These are phyloP conservation scores for Xenopus tropicalis DNA, from an alignment of 2,113 vertebrate species.

Conservation along the genomic window DNA sequence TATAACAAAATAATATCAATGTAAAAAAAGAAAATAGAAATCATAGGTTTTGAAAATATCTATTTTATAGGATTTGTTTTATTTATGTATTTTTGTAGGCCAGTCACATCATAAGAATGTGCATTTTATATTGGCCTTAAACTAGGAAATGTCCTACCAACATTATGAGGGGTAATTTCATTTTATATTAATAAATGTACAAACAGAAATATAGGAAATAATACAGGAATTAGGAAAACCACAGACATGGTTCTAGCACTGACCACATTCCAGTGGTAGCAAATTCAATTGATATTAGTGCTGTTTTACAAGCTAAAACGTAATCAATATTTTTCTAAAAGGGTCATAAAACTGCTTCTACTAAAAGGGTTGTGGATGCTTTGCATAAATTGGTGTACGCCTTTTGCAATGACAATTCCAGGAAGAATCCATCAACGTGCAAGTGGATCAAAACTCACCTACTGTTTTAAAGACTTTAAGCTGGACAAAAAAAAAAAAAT, in stretches of 20 bases:
- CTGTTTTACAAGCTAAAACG: slow-evolving; percentile 29
- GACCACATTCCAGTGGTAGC: neutral
- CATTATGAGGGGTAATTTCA: no score
- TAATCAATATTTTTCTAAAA: slow-evolving; percentile 40
- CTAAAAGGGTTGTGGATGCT: slow-evolving; percentile 19
- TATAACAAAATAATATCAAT: no score
- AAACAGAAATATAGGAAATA: neutral
- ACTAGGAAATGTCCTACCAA: no score
- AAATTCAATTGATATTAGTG: slow-evolving; percentile 14
- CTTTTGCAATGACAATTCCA: slow-evolving; percentile 9
- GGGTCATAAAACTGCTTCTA: slow-evolving; percentile 22
- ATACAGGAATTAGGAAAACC: neutral
- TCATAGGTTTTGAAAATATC: no score
- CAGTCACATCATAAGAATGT: no score
- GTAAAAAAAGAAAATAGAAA: no score
- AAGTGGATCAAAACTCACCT: slow-evolving; percentile 2
- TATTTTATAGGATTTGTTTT: no score
- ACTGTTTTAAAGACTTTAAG: no score
- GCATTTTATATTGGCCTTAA: no score
- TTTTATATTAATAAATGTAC: no score
- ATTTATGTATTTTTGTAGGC: no score
- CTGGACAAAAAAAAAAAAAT: no score
- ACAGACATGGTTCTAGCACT: neutral
- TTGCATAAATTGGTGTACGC: slow-evolving; percentile 19
- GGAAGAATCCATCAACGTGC: slow-evolving; percentile 2